Percentiles rank a stretch among this genome's conserved stretches.
Evolutionary conservation across 2,888 invertebrate genomes (phyloP).

Genomic region (Epsilonema sp.): DNA sequence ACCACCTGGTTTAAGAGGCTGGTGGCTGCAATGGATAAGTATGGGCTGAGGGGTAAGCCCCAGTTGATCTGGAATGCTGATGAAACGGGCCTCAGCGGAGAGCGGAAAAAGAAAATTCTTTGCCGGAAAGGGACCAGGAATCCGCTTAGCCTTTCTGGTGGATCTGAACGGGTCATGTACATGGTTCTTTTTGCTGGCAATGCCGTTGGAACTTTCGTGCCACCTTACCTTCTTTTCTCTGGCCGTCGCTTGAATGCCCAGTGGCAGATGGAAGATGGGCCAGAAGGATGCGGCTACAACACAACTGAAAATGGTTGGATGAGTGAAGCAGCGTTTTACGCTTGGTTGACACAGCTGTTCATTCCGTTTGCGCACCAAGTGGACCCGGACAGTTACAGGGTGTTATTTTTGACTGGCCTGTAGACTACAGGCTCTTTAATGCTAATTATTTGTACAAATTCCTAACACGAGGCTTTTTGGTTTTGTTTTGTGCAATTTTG

Average conservation of each 20-base stretch:
- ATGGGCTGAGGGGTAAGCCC: not conserved
- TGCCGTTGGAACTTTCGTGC: not conserved
- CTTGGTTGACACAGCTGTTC: not conserved
- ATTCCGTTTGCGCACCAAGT: not conserved
- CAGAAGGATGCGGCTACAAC: not conserved
- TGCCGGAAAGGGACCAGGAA: not conserved
- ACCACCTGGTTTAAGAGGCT: not conserved
- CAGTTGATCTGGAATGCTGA: not conserved
- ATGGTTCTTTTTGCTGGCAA: not conserved
- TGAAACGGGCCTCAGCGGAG: not conserved
- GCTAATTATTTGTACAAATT: no score
- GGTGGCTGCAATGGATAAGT: not conserved
- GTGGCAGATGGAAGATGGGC: not conserved
- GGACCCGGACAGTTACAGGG: not conserved
- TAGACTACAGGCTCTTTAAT: no score
- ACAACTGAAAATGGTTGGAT: not conserved
- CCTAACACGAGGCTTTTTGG: no score
- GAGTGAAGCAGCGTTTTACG: not conserved
- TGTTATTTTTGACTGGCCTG: no score
- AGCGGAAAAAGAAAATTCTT: not conserved
- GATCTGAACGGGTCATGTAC: not conserved
- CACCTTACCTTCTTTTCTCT: not conserved
- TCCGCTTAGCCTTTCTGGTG: not conserved
- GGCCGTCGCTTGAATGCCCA: not conserved
- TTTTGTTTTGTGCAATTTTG: no score